Base-by-base conservation (phyloP, 2,888 invertebrate species). In the Tiliacea citrago region DNA sequence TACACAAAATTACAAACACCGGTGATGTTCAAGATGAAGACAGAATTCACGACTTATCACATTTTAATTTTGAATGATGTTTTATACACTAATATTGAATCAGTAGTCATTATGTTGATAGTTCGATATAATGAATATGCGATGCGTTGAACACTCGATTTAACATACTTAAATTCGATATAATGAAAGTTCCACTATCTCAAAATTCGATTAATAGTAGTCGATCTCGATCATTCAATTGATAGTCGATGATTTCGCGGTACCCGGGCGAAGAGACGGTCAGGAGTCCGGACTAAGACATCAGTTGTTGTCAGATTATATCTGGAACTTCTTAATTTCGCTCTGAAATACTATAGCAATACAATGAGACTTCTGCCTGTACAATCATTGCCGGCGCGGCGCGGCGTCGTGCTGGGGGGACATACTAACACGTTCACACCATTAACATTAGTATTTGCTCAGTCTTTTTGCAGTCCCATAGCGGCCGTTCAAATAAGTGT, bases 401-500 rank as follows among this genome's bases (percentile, higher is more conserved):
- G n/a, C 49, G 16, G 42, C 42, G 13, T 57, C 51, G 29, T 6
- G 21, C n/a, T 45, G n/a, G 51, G 16, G 47, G 53, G 16, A 62
- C 66, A 47, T 67, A 49, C 24, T 29, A 39, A 62, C 67, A 65
- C 70, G 78, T 73, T 55, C 73, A 57, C 55, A 47, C 61, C 53
- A 55, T 73, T 67, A 49, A 49, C 51, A 47, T 72, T 24, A 58
- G 61, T 73, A 49, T 69, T 69, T 67, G 61, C 55, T 62, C 42
- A 51, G 62, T 70, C 60, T 35, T 73, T 21, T 70, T n/a, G 67
- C 78, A 61, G 55, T 13, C 16, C 51, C 77, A 57, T 73, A 65
- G n/a, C 45, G 69, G 67, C 35, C 42, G 77, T 63, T 60, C 58
- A 63, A 72, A 72, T 83, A 67, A 71, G 29, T n/a, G 69, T 24